Evolutionary conservation across 2,888 invertebrate species (phyloP).

Genomic region (Stenchaetothrips biformis): DNA sequence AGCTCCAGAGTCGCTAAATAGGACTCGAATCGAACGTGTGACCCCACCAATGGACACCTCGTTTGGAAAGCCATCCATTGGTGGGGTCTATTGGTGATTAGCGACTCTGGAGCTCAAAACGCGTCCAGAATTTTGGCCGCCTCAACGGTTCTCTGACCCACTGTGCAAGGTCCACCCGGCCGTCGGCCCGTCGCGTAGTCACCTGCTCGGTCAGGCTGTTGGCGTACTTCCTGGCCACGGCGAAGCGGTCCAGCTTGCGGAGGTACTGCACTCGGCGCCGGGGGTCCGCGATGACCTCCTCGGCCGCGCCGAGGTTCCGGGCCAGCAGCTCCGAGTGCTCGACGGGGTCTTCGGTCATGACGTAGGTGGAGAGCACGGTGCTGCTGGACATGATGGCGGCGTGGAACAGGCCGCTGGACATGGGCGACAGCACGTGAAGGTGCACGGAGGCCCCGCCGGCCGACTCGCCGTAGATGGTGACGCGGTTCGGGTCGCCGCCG

Average conservation of each 20-base stretch:
- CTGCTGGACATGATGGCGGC: conserved; percentile 51
- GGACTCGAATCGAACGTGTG: too few relatives aligned
- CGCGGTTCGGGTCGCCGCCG: conserved; percentile 50
- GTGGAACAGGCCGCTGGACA: conserved; percentile 47
- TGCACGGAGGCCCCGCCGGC: conserved; percentile 50
- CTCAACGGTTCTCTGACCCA: too few relatives aligned
- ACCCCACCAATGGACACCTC: too few relatives aligned
- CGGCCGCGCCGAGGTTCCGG: neutral
- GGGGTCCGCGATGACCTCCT: neutral
- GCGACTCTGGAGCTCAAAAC: too few relatives aligned
- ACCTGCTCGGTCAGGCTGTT: neutral
- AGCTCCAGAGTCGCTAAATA: too few relatives aligned
- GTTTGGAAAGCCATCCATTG: too few relatives aligned
- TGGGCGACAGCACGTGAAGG: conserved; percentile 50
- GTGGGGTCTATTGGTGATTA: too few relatives aligned
- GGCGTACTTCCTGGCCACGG: neutral
- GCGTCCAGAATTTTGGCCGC: too few relatives aligned
- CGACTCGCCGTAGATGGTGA: conserved; percentile 51
- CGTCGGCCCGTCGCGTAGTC: too few relatives aligned
- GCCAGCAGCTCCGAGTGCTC: neutral
- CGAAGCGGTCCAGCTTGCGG: neutral
- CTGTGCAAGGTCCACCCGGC: too few relatives aligned
- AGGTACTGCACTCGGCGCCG: neutral
- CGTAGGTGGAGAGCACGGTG: conserved; percentile 41
- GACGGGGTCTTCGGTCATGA: neutral